Evolutionary conservation across 2,113 vertebrate genomes (phyloP).

Genomic region (Leptobrachium leishanense): DNA sequence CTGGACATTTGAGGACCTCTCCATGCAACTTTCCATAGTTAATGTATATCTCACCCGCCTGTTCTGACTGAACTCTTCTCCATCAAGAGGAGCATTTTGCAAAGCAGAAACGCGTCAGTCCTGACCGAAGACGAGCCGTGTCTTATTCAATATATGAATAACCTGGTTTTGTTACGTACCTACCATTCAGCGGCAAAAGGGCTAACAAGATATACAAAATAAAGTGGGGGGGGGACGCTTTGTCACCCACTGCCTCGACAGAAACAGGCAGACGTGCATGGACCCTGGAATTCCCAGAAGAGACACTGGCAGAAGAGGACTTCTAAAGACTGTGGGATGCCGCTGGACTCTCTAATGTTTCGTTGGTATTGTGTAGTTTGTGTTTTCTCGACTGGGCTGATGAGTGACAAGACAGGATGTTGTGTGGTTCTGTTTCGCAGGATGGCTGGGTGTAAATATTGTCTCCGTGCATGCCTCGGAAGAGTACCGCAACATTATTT

Average conservation of each 20-base stretch:
- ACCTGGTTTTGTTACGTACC: constrained; percentile 54
- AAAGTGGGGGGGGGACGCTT: constrained; percentile 55
- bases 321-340: constrained; percentile 54
- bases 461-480: constrained; percentile 86
- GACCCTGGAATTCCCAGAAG: constrained; percentile 55
- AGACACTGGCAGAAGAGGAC: constrained; percentile 49
- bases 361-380: constrained; percentile 52
- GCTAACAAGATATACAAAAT: constrained; percentile 64
- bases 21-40: constrained; percentile 65
- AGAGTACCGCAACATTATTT: constrained; percentile 96
- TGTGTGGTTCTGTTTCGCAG: constrained; percentile 66
- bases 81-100: constrained; percentile 24
- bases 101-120: constrained; percentile 47
- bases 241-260: constrained; percentile 54
- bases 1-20: constrained; percentile 52
- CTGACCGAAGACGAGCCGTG: constrained; percentile 40
- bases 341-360: constrained; percentile 60
- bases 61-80: constrained; percentile 48
- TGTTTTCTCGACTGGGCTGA: constrained; percentile 53
- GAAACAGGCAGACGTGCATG: constrained; percentile 13
- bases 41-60: constrained; percentile 11
- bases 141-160: constrained; percentile 55
- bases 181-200: constrained; percentile 70
- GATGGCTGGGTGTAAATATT: constrained; percentile 68
- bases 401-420: constrained; percentile 61